Base-by-base conservation (phyloP, 1,140 invertebrate species). In the Pseudomyrmex flavicornis region DNA sequence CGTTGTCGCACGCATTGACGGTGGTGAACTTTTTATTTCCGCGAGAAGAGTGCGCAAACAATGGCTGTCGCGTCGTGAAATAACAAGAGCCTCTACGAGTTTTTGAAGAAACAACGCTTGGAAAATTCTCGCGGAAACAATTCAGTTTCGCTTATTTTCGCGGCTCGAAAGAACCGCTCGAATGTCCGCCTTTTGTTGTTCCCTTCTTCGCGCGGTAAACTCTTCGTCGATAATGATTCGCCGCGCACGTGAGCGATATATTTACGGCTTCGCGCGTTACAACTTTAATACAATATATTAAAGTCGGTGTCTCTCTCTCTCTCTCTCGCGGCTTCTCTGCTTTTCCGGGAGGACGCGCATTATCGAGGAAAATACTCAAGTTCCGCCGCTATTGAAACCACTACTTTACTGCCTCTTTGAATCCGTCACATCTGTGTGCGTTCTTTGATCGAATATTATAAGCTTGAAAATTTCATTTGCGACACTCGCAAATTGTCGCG, bases 11-110 rank as follows among this genome's bases (percentile, higher is more conserved):
- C 5, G 52, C 44, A 26, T 50, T 58, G 72, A 35, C 50, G 35
- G 35, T 35, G 35, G 35, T 69, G 58, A 80, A 46, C 66, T 72
- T 48, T 80, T 80, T 72, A 80, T 80, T 80, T 46, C 44, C 54
- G 76, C 20, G 68, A 54, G 8, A 35, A 35, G 35, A 35, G 35
- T 35, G 44, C 56, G 54, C 76, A 72, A 59, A 70, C 66, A 70
- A 59, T 48, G 44, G 7, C 20, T 48, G 76, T 79, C 54, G 20
- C 20, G n/a, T 72, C 66, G n/a, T 26, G 35, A 72, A 70, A 72
- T 72, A 80, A 59, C 48, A 50, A 79, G n/a, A 59, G 15, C 15
- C 35, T 15, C 15, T 13, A 17, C 48, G 35, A 35, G 35, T 52
- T 65, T 65, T 66, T 2, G 4, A 4, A 7, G 10, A 17, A 48